Evolutionary conservation across 2,888 invertebrate species (phyloP), one percentile per base, ranked within the genome.

Genomic region (Drosophila longiperda): DNA sequence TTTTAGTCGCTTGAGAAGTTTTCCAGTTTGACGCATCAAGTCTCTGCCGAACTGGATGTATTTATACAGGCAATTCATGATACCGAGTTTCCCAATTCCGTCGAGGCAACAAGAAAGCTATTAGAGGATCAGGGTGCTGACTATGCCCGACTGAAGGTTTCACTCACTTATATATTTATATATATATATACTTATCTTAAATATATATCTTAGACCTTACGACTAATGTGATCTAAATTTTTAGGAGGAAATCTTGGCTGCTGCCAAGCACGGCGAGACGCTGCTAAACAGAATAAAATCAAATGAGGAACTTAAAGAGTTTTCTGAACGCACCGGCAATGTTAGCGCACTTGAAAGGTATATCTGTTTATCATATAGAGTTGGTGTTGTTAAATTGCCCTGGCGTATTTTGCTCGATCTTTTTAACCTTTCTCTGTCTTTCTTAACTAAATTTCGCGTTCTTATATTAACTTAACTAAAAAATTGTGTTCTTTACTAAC

Each of bases 11-110:
- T 99, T 91, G 99, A 99, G 93, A 97, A 98, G 92, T 99, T 99
- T 94, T 98, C 98, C 50, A 95, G 96, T 57, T 95, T 98, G 92
- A 98, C 98, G 80, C 97, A 97, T 91, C 96, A 97, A 91, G 97
- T 99, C 66, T 98, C 98, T 26, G 94, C 95, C 77, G 96, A 97
- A 82, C 94, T 99, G 90, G 97, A 97, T 91, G 95, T 96, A 77
- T 98, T 98, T 91, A 98, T 98, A 87, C 96, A 96, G 91, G 95
- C 96, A 83, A 96, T 99, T 84, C 96, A 97, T 82, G 98, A 98
- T 94, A 96, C 96, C 83, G 98, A 98, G 93, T 96, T 99, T 94
- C 99, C 99, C 20, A 98, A 98, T 93, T 98, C 98, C 92, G 98
- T 98, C 36, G 95, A 96, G 90, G 96, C 97, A 83, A 99, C 98